Conservation (phyloP, 2,797 vertebrate genomes). For the Thamnophis elegans region DNA sequence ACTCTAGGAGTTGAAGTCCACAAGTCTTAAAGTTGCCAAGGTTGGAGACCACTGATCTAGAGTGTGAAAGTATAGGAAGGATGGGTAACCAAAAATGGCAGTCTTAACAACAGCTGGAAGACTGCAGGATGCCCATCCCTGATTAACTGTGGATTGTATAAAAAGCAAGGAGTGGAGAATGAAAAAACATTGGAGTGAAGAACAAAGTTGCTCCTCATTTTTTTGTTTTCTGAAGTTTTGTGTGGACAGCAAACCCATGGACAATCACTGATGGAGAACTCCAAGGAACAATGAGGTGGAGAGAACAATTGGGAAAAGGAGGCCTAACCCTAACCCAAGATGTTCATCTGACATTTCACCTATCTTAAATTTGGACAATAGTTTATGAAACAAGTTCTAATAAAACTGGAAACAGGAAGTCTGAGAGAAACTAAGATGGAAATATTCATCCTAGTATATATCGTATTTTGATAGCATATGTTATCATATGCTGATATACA, state of each 20-base stretch:
- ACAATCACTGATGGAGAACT: not conserved
- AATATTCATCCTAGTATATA: not conserved
- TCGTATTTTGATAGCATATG: not conserved
- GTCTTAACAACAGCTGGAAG: not conserved
- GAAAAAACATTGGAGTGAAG: not conserved
- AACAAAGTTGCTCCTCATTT: not conserved
- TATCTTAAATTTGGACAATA: not conserved
- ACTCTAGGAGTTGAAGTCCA: no score
- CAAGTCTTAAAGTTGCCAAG: no score
- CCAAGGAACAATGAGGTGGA: not conserved
- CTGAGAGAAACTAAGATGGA: not conserved
- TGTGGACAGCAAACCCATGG: not conserved
- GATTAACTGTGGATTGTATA: not conserved
- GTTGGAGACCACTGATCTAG: no score
- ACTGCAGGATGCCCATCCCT: not conserved
- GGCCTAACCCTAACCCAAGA: not conserved
- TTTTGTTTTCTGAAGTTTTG: not conserved
- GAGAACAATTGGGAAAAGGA: not conserved
- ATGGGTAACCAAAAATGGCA: not conserved
- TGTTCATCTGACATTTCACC: not conserved
- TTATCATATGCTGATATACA: not conserved
- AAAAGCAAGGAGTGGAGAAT: not conserved
- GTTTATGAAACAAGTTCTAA: not conserved
- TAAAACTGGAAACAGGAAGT: not conserved
- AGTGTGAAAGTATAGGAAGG: not conserved